Percentiles rank a stretch among this genome's conserved stretches.
phyloP scores from a whole-genome alignment of 1,140 invertebrate genomes.

The Globodera ellingtonae region DNA sequence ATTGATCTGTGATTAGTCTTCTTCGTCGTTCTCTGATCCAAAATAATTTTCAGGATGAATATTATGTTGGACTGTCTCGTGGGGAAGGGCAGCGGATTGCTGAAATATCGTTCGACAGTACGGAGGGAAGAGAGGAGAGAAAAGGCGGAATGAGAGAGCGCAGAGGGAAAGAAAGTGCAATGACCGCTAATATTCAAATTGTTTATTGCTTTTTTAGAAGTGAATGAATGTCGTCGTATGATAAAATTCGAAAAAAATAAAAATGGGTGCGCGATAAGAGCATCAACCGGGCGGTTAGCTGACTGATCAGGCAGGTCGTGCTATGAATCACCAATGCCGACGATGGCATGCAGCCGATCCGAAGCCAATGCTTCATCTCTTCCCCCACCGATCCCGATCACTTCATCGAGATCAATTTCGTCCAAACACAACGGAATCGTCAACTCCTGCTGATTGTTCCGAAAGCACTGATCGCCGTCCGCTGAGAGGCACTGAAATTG shows the following conservation, averaged over 20 bases:
- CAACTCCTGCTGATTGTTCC: conserved; percentile 69
- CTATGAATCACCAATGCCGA: neutral
- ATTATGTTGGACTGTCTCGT: conserved; percentile 59
- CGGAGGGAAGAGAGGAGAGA: neutral
- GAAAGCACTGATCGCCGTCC: too few species aligned
- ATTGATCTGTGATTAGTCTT: too few species aligned
- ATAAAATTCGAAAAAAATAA: neutral
- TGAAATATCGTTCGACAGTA: conserved; percentile 35
- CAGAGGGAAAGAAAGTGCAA: neutral
- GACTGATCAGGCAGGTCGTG: neutral
- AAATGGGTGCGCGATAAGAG: neutral
- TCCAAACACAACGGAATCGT: neutral
- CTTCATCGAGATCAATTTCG: neutral
- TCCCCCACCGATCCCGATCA: neutral
- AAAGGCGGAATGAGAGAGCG: neutral
- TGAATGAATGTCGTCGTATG: neutral
- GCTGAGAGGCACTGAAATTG: too few species aligned
- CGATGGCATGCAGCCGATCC: neutral
- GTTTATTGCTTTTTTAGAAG: conserved; percentile 1
- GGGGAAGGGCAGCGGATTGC: conserved; percentile 60
- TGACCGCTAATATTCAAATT: neutral
- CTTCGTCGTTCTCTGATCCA: neutral
- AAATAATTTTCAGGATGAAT: conserved; percentile 36
- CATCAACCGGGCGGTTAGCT: neutral
- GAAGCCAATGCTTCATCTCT: neutral